phyloP scores from a whole-genome alignment of 2,888 invertebrate species.

The Leptinotarsa juncta region DNA sequence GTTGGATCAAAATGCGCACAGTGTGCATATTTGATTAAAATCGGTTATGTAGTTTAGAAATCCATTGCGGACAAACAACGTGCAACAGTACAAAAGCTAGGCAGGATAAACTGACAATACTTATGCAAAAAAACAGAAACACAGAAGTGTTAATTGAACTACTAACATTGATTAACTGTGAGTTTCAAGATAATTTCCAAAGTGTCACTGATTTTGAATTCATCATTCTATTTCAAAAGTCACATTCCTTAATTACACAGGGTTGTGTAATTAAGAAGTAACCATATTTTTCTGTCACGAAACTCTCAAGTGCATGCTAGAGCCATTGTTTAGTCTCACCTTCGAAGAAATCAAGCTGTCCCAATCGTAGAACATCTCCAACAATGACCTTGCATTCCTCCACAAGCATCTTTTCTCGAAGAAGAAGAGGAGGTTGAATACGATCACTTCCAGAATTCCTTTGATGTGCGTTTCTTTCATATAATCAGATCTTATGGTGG shows the following conservation, averaged over 20 bases:
- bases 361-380: slow-evolving; percentile 50
- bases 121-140: no score
- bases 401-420: slow-evolving; percentile 40
- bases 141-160: no score
- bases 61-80: no score
- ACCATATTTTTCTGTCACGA: no score
- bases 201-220: neutral
- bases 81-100: no score
- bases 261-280: no score
- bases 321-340: slow-evolving; percentile 36
- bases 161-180: neutral
- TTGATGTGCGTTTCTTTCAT: slow-evolving; percentile 37
- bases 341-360: slow-evolving; percentile 50
- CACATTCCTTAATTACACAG: no score
- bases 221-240: no score
- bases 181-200: neutral
- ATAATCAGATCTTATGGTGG: slow-evolving; percentile 32
- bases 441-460: slow-evolving; percentile 49
- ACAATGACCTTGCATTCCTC: slow-evolving; percentile 36
- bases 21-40: no score
- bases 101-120: no score
- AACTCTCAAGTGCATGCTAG: neutral
- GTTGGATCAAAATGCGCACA: no score
- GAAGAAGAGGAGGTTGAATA: slow-evolving; percentile 48
- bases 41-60: no score